Percentiles rank a stretch among this genome's conserved stretches.
phyloP scores from a whole-genome alignment of 92 coral and sea anemone genomes.

The Epizoanthus rinbou region DNA sequence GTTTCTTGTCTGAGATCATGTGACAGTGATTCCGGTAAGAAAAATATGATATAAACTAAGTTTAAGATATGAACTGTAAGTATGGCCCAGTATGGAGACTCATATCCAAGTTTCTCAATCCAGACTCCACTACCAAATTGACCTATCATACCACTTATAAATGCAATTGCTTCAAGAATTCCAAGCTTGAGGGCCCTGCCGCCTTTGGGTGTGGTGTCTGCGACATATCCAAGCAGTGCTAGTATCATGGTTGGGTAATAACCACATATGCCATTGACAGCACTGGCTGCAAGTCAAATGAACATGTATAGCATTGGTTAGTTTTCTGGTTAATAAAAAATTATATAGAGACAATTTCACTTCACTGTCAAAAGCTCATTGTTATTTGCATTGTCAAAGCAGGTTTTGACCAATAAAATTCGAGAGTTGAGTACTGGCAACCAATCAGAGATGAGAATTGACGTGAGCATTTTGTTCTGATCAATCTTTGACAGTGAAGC shows the following conservation, averaged over 20 bases:
- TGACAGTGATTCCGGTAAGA: conserved; percentile 84
- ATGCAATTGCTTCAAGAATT: conserved; percentile 86
- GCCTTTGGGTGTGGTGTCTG: conserved; percentile 76
- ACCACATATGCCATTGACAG: conserved; percentile 71
- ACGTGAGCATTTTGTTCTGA: too few relatives aligned
- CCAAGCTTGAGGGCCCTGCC: conserved; percentile 76
- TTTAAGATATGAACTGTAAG: conserved; percentile 65
- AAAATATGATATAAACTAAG: conserved; percentile 66
- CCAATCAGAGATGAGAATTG: too few relatives aligned
- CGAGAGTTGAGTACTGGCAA: too few relatives aligned
- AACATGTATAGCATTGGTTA: not conserved
- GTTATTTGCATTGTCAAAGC: too few relatives aligned
- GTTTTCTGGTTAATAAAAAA: too few relatives aligned
- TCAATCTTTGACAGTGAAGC: too few relatives aligned
- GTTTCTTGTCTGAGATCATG: conserved; percentile 34
- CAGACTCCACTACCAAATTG: conserved; percentile 86
- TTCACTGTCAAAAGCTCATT: too few relatives aligned
- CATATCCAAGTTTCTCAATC: conserved; percentile 75
- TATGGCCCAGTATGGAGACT: conserved; percentile 78
- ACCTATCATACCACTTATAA: conserved; percentile 81
- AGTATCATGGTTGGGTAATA: conserved; percentile 85
- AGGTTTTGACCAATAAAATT: too few relatives aligned
- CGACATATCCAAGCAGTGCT: conserved; percentile 81
- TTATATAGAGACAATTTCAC: too few relatives aligned
- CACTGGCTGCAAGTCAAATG: conserved; percentile 54